Percentiles rank a stretch among this genome's conserved stretches.
Evolutionary conservation across 2,888 invertebrate genomes (phyloP).

Genomic region (Caenorhabditis virilis): DNA sequence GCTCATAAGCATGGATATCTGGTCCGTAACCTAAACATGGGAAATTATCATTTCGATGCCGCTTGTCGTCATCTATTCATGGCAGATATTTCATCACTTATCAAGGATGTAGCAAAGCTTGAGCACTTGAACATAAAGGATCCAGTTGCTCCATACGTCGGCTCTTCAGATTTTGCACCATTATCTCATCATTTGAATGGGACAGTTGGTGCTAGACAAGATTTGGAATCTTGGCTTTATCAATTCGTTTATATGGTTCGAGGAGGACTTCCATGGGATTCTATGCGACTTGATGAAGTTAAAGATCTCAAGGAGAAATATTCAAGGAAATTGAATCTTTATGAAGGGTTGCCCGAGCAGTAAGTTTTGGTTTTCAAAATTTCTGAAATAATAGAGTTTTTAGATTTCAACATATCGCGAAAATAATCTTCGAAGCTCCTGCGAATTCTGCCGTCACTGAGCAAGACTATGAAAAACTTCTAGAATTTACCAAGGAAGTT

Average conservation of each 20-base stretch:
- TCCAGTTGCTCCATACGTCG: conserved; percentile 31
- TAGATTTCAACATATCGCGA: conserved; percentile 41
- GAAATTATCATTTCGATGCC: conserved; percentile 54
- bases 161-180: conserved; percentile 50
- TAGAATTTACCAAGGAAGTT: conserved; percentile 17
- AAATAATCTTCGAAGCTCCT: conserved; percentile 14
- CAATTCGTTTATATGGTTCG: conserved; percentile 44
- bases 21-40: conserved; percentile 40
- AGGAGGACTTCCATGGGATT: conserved; percentile 51
- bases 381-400: background rate
- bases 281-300: conserved; percentile 26
- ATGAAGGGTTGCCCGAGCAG: conserved; percentile 26
- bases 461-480: conserved; percentile 20
- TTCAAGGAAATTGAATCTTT: conserved; percentile 8
- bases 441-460: conserved; percentile 1
- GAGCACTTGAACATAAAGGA: conserved; percentile 1
- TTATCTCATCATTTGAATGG: conserved; percentile 22
- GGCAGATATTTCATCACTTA: conserved; percentile 51
- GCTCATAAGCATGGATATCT: conserved; percentile 39
- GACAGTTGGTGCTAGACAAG: conserved; percentile 30
- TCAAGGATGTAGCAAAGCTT: conserved; percentile 15
- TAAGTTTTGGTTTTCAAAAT: conserved; percentile 1
- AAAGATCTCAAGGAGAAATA: conserved; percentile 15
- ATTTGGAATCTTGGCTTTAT: conserved; percentile 56
- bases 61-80: conserved; percentile 57